Evolutionary conservation across 2,888 invertebrate species (phyloP).

Genomic region (Liposcelis brunnea): DNA sequence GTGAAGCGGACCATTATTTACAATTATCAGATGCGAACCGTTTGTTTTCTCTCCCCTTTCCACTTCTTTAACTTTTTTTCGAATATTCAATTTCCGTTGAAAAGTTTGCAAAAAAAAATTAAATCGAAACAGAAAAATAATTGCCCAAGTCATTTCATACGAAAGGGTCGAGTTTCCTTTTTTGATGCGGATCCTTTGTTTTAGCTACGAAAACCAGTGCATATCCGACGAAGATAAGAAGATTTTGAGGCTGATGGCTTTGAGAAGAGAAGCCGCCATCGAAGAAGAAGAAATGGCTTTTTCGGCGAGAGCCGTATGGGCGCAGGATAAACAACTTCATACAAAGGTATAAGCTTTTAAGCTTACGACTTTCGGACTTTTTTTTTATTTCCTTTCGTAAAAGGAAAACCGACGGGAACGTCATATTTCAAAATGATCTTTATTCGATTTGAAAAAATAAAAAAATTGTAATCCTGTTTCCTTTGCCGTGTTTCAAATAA

Average conservation of each 20-base stretch:
- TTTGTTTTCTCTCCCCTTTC: no score
- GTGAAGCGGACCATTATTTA: no score
- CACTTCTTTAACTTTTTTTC: no score
- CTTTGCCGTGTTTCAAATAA: neutral
- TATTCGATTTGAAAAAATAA: neutral
- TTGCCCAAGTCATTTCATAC: no score
- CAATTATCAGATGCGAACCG: no score
- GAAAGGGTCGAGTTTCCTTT: no score
- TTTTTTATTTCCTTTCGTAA: neutral
- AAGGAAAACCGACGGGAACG: neutral
- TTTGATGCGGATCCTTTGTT: no score
- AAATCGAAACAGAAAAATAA: no score
- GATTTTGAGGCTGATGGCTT: neutral
- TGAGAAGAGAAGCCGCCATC: neutral
- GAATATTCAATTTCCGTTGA: no score
- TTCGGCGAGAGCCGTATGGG: constrained; percentile 4
- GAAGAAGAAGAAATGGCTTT: constrained; percentile 1
- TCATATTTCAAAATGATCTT: neutral
- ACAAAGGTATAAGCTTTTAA: constrained; percentile 2
- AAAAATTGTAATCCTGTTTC: neutral
- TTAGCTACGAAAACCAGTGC: neutral
- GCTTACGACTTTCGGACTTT: neutral
- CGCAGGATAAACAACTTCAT: neutral
- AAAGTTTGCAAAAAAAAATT: no score
- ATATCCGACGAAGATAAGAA: constrained; percentile 4